Base-by-base conservation (phyloP, 2,113 vertebrate genomes). In the Engystomops pustulosus region DNA sequence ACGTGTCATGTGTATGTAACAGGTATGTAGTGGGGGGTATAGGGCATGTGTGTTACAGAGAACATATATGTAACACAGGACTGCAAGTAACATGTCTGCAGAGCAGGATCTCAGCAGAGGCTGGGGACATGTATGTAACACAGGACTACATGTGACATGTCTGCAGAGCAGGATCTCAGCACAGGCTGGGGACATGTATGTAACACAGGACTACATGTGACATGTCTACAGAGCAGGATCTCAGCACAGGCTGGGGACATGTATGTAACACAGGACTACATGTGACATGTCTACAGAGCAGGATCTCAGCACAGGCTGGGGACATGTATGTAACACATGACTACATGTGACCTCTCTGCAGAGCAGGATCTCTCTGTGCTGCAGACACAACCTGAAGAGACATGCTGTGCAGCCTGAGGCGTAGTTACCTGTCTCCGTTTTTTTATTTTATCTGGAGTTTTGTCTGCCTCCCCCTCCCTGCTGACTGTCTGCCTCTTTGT, bases 371-470 rank as follows among this genome's bases (percentile, higher is more conserved):
- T 88, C 83, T 69, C 25, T 86, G 85, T 79, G 3, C 69, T 60
- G 86, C 80, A 89, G 79, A 53, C 20, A 77, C 87, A 84, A 90
- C 89, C 90, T 87, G 91, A 85, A 86, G 88, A 89, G 89, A 81
- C 90, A 86, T 0, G 69, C 88, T 89, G 7, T 69, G 36, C 84
- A 75, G 83, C 90, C 72, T 4, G 86, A 70, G 86, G 88, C 77
- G 18, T 78, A 76, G 87, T 88, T 89, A 89, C 87, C 89, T 89
- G 87, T 85, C 87, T 87, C 83, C 77, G 17, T 20, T 58, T 49
- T 72, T 75, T 75, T 44, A 8, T 81, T 76, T 85, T 68, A 76
- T 86, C 71, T 85, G 17, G 45, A 4, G 79, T 51, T 77, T 34
- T 38, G 72, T 86, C 80, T 80, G 76, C 30, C 62, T 41, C 69